Percentiles rank a stretch among this genome's conserved stretches.
Conservation (phyloP, 2,113 vertebrate species). For the Cephalopterus ornatus region DNA sequence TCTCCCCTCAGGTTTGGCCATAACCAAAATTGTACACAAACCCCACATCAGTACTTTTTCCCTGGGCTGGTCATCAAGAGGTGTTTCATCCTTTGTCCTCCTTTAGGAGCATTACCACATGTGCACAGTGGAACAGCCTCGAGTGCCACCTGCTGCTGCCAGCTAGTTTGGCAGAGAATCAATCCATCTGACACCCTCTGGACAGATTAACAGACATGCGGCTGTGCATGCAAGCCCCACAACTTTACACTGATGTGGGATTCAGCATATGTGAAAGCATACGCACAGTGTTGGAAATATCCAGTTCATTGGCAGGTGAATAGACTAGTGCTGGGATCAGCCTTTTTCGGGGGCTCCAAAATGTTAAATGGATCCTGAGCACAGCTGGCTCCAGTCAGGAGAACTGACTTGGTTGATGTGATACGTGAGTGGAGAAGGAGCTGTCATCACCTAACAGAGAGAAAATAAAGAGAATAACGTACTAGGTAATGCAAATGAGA, state of each 20-base stretch:
- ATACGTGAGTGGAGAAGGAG: neutral
- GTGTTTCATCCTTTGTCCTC: neutral
- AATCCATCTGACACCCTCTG: neutral
- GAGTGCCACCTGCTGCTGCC: neutral
- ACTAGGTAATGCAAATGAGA: neutral
- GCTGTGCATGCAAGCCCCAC: neutral
- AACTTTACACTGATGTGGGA: neutral
- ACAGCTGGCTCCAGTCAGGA: neutral
- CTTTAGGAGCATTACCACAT: accelerated
- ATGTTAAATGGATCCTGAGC: neutral
- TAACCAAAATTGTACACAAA: neutral
- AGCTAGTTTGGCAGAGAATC: neutral
- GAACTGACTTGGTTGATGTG: neutral
- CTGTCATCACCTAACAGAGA: neutral
- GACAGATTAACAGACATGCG: neutral
- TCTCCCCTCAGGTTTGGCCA: neutral
- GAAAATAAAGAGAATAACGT: neutral
- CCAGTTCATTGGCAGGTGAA: neutral
- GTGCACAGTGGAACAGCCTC: accelerated
- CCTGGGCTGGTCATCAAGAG: neutral
- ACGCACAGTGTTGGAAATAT: neutral
- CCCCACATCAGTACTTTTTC: neutral
- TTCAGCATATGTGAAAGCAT: neutral
- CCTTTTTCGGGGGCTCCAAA: neutral
- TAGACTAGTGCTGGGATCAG: neutral